These are phyloP conservation scores for Polyboroides typus DNA, from an alignment of 2,797 vertebrate species.

Conservation along the genomic window DNA sequence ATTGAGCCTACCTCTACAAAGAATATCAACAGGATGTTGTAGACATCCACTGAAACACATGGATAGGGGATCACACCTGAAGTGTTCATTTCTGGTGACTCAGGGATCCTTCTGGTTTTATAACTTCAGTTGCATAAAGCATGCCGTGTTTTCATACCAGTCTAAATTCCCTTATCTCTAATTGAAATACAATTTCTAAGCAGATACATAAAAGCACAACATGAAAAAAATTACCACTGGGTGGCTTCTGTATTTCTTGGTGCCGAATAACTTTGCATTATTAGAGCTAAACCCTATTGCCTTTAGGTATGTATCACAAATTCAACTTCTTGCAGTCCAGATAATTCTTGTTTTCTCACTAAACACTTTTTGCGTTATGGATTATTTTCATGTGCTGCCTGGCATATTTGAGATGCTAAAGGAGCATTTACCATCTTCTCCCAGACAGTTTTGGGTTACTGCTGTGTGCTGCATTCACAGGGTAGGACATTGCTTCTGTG, in stretches of 20 bases:
- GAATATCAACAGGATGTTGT: not conserved
- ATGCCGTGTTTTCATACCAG: not conserved
- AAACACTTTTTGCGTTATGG: accelerated
- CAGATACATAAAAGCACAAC: not conserved
- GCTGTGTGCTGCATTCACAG: accelerated
- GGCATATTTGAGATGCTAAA: not conserved
- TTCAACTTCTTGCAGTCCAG: not conserved
- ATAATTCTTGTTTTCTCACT: not conserved
- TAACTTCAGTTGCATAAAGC: accelerated
- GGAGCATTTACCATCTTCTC: not conserved
- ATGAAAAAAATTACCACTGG: not conserved
- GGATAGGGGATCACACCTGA: not conserved
- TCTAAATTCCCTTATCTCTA: not conserved
- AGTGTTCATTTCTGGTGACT: not conserved
- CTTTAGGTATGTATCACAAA: not conserved
- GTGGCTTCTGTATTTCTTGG: not conserved
- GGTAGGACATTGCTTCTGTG: not conserved
- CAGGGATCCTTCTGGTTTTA: not conserved
- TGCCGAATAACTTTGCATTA: not conserved
- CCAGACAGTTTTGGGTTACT: not conserved
- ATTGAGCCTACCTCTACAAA: not conserved
- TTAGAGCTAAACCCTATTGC: not conserved
- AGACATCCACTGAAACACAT: accelerated
- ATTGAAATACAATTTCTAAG: not conserved
- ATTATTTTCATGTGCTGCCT: not conserved